These are phyloP conservation scores for Caenorhabditis sinica DNA, from an alignment of 2,888 invertebrate genomes.

Conservation along the genomic window DNA sequence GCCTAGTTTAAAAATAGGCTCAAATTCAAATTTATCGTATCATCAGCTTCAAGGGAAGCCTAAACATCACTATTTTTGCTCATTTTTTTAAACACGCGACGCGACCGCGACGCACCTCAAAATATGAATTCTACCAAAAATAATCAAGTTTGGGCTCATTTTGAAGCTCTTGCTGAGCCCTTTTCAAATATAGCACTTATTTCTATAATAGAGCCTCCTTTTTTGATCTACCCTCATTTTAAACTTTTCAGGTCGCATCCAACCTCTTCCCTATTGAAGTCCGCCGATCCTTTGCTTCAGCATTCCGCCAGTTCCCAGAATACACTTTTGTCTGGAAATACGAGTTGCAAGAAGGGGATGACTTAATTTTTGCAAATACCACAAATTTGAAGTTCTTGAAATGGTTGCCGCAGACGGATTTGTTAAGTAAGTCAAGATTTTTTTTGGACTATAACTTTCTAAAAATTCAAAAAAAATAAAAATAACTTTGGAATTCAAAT, in stretches of 20 bases:
- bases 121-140: no score
- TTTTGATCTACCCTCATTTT: neutral
- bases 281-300: slow-evolving; percentile 61
- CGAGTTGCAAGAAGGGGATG: slow-evolving; percentile 58
- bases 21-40: neutral
- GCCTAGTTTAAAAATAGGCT: neutral
- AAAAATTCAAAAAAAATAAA: no score
- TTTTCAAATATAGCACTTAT: no score
- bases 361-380: slow-evolving; percentile 60
- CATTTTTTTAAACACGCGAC: no score
- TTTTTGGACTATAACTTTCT: neutral
- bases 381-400: slow-evolving; percentile 69
- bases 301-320: slow-evolving; percentile 72
- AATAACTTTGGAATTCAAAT: neutral
- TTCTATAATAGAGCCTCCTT: no score
- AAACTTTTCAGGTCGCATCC: slow-evolving; percentile 44
- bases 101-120: no score
- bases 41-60: no score
- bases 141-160: no score
- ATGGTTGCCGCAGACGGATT: slow-evolving; percentile 76
- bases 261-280: slow-evolving; percentile 54
- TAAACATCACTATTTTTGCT: neutral
- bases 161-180: no score
- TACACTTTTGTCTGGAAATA: slow-evolving; percentile 76
- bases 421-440: slow-evolving; percentile 69